Percentiles rank a stretch among this genome's conserved stretches.
Conservation (phyloP, 2,113 vertebrate species). For the Thalassarche chlororhynchos region DNA sequence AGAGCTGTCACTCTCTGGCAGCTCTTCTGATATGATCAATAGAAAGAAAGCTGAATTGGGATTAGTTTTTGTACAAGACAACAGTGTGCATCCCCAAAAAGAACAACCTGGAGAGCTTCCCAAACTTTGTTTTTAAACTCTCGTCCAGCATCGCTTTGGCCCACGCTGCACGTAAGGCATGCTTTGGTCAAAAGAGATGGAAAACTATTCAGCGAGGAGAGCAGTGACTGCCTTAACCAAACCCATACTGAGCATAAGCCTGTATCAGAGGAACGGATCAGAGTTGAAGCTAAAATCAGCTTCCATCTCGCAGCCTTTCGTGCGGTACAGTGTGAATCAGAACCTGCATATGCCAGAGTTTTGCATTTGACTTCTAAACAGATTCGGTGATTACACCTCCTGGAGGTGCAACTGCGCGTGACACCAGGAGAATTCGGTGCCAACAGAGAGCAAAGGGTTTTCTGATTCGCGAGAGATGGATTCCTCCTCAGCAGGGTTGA, state of each 20-base stretch:
- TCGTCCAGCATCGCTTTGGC: not conserved
- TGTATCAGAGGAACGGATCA: not conserved
- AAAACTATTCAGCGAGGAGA: not conserved
- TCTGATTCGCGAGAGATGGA: not conserved
- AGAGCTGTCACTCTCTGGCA: not conserved
- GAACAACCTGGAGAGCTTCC: not conserved
- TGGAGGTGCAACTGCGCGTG: not conserved
- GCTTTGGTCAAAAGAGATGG: not conserved
- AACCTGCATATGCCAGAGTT: not conserved
- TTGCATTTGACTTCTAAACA: not conserved
- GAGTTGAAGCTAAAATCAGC: not conserved
- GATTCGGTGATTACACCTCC: not conserved
- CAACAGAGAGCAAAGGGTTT: not conserved
- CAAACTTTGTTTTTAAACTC: conserved; percentile 12
- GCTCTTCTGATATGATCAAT: not conserved
- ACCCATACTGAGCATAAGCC: not conserved
- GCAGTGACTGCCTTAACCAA: not conserved
- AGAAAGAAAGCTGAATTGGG: not conserved
- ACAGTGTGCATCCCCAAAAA: not conserved
- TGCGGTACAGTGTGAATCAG: not conserved
- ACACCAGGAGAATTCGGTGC: not conserved
- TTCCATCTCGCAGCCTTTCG: not conserved
- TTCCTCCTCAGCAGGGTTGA: not conserved
- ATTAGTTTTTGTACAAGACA: not conserved
- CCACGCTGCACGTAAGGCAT: not conserved